Evolutionary conservation across 1,140 invertebrate species (phyloP), one percentile per base, ranked within the genome.

Genomic region (Lepidotrigona ventralis): DNA sequence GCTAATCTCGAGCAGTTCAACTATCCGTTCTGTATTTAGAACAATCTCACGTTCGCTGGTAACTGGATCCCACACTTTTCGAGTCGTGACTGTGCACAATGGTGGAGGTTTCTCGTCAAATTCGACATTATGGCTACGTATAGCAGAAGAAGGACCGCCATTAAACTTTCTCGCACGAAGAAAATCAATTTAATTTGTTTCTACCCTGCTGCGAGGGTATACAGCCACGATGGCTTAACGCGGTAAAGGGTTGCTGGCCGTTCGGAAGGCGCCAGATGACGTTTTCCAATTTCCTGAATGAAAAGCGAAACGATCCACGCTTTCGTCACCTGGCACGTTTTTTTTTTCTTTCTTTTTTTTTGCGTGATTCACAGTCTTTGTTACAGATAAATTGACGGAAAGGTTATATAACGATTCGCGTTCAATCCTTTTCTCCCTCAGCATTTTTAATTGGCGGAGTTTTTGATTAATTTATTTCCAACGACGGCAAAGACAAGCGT

Each of bases 211-310:
- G 91, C 71, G 88, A 88, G 87, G 79, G 89, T 88, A 82, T 83
- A 73, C 53, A 78, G 64, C 78, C 11, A 60, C 66, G 69, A 21
- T 76, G 68, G 80, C 51, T 53, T 29, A 53, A 14, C 46, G 2
- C 51, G 68, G 68, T 84, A 92, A 93, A 92, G 92, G 92, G 91
- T 94, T 93, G 84, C 77, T 64, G 83, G 79, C 70, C 63, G 85
- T 53, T 69, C 75, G 2, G 73, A 19, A 80, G 70, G 80, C 68
- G 68, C 88, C 92, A 92, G 92, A 92, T 93, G 92, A 93, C 91
- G 92, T 87, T 93, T 93, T 92, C 87, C 91, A 93, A 93, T 93
- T 93, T 93, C 88, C 90, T 91, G 88, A 90, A 91, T 91, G 92
- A 90, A 85, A 90, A 83, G 91, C 90, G 88, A 89, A 89, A 92